Conservation (phyloP, 1,140 invertebrate species). For the Orius laevigatus region DNA sequence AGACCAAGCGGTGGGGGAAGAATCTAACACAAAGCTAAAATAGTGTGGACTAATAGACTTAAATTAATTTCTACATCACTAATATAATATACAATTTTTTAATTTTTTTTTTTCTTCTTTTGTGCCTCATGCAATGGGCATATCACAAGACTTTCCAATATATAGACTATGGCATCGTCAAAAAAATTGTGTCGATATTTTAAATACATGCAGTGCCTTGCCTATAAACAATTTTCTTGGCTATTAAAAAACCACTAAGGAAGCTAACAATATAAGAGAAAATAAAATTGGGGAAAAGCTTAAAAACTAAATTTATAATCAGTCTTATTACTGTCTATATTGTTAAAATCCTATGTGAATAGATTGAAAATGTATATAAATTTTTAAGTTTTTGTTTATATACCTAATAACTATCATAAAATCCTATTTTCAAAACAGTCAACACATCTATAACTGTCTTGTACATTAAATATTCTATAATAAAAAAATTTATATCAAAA, state of each 20-base stretch:
- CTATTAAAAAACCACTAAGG: slow-evolving; percentile 6
- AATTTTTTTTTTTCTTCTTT: too few relatives aligned
- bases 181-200: slow-evolving; percentile 7
- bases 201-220: slow-evolving; percentile 10
- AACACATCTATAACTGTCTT: slow-evolving; percentile 15
- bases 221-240: slow-evolving; percentile 2
- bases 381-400: slow-evolving; percentile 7
- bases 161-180: slow-evolving; percentile 11
- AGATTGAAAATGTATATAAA: slow-evolving; percentile 5
- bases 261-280: slow-evolving; percentile 2
- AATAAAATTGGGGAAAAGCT: slow-evolving; percentile 1
- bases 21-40: too few relatives aligned
- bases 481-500: slow-evolving; percentile 8
- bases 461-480: slow-evolving; percentile 10
- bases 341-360: slow-evolving; percentile 9
- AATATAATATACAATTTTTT: too few relatives aligned
- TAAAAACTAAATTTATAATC: slow-evolving; percentile 12
- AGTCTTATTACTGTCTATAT: slow-evolving; percentile 16
- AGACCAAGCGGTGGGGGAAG: too few relatives aligned
- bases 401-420: slow-evolving; percentile 14
- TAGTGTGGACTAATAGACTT: too few relatives aligned
- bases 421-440: slow-evolving; percentile 13
- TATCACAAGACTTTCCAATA: slow-evolving; percentile 10
- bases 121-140: too few relatives aligned
- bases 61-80: too few relatives aligned